Evolutionary conservation across 1,140 invertebrate genomes (phyloP), one percentile per base, ranked within the genome.

Genomic region (Sesamia nonagrioides): DNA sequence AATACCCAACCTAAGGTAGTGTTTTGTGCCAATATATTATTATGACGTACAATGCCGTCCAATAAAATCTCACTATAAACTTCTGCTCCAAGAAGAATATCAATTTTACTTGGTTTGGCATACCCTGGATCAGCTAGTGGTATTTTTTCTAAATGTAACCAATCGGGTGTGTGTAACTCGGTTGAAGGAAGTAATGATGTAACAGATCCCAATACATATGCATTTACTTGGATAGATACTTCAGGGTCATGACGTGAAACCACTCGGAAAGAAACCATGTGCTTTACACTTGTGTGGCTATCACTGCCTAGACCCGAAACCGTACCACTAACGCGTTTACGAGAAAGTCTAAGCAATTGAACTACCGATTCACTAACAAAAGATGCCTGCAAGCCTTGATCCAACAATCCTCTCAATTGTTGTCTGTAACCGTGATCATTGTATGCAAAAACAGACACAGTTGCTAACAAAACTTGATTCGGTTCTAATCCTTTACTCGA

Each of bases 1-100:
- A n/a, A n/a, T n/a, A n/a, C n/a, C n/a, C 80, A 79, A 21, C 80
- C 77, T 9, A 82, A 50, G 17, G 56, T 42, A 7, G 80, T 79
- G 8, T 48, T 54, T 52, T 82, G 80, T 54, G 73, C 77, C 27
- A 82, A 17, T 66, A 48, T n/a, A 21, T 37, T 37, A n/a, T n/a
- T n/a, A n/a, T 58, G 54, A 35, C 33, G 9, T 18, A 50, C 37
- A n/a, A n/a, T n/a, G n/a, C n/a, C n/a, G n/a, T n/a, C n/a, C n/a
- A n/a, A n/a, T n/a, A n/a, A n/a, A n/a, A n/a, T n/a, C n/a, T n/a
- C n/a, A n/a, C n/a, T n/a, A n/a, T n/a, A n/a, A n/a, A n/a, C n/a
- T n/a, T n/a, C n/a, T n/a, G n/a, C n/a, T n/a, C n/a, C n/a, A n/a
- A n/a, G n/a, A n/a, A n/a, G n/a, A n/a, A n/a, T n/a, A n/a, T n/a